phyloP scores from a whole-genome alignment of 2,888 invertebrate species.

The Oligia fasciuncula region DNA sequence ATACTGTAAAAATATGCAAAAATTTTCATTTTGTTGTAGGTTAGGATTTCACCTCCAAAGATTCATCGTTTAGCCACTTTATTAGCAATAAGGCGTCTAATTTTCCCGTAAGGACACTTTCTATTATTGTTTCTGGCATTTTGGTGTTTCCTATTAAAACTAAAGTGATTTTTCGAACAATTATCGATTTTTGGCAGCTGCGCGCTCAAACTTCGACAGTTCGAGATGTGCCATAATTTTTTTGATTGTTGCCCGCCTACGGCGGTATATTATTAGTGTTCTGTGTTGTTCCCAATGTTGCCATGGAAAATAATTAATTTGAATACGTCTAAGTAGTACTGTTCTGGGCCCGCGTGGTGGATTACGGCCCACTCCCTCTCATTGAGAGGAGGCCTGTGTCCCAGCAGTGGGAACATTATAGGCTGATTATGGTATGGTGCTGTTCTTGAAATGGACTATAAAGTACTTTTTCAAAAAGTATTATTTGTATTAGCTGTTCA shows the following conservation, averaged over 20 bases:
- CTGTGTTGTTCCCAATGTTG: slow-evolving; percentile 4
- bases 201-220: slow-evolving; percentile 65
- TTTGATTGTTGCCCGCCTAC: no score
- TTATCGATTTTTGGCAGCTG: slow-evolving; percentile 74
- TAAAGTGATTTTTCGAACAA: slow-evolving; percentile 58
- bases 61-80: slow-evolving; percentile 85
- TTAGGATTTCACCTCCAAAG: slow-evolving; percentile 83
- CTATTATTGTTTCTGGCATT: slow-evolving; percentile 88
- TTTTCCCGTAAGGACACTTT: slow-evolving; percentile 85
- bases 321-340: slow-evolving; percentile 10
- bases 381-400: no score
- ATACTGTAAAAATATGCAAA: slow-evolving; percentile 50
- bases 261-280: no score
- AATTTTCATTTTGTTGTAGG: slow-evolving; percentile 65
- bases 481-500: neutral
- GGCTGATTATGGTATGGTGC: no score
- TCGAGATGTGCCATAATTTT: slow-evolving; percentile 50
- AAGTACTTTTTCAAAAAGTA: neutral
- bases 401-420: no score
- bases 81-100: slow-evolving; percentile 79
- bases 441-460: neutral
- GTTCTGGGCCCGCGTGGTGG: no score
- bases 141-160: slow-evolving; percentile 57
- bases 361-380: no score
- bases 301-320: slow-evolving; percentile 8